Percentiles rank a stretch among this genome's conserved stretches.
These are phyloP conservation scores for Eilema depressum DNA, from an alignment of 2,888 invertebrate genomes.

Conservation along the genomic window DNA sequence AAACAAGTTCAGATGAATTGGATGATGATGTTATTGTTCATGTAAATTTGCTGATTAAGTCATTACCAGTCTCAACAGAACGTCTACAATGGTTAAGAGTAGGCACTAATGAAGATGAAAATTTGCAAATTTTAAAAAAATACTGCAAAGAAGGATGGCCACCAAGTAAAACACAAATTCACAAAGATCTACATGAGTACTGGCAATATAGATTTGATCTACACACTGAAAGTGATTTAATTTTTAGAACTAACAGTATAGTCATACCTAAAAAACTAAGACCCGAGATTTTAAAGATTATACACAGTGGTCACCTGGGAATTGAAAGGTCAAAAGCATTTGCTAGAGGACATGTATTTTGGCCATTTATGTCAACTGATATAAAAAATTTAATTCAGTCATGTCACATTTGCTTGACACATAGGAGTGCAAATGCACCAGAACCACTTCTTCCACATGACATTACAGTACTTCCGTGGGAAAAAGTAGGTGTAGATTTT, in stretches of 20 bases:
- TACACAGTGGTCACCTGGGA: slow-evolving; percentile 37
- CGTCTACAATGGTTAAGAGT: background rate
- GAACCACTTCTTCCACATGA: slow-evolving; percentile 12
- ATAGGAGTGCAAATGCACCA: slow-evolving; percentile 18
- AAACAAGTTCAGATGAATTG: slow-evolving; percentile 30
- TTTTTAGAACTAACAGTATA: background rate
- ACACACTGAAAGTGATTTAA: background rate
- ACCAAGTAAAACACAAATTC: background rate
- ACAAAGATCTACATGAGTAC: slow-evolving; percentile 1
- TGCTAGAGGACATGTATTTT: slow-evolving; percentile 31
- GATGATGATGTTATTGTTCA: slow-evolving; percentile 19
- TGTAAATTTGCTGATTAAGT: slow-evolving; percentile 22
- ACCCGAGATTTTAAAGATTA: slow-evolving; percentile 37
- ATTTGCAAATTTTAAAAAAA: background rate
- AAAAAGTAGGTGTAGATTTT: no score
- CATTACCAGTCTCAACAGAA: background rate
- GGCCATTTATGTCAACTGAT: slow-evolving; percentile 18
- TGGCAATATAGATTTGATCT: slow-evolving; percentile 7
- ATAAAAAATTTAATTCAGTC: slow-evolving; percentile 22
- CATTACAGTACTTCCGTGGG: slow-evolving; percentile 26
- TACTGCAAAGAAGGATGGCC: slow-evolving; percentile 14
- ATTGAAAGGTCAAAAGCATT: slow-evolving; percentile 39
- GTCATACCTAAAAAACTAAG: slow-evolving; percentile 4
- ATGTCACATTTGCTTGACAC: slow-evolving; percentile 12
- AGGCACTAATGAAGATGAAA: slow-evolving; percentile 12